Evolutionary conservation across 2,888 invertebrate genomes (phyloP).

Genomic region (Hydroisotoma schaefferi): DNA sequence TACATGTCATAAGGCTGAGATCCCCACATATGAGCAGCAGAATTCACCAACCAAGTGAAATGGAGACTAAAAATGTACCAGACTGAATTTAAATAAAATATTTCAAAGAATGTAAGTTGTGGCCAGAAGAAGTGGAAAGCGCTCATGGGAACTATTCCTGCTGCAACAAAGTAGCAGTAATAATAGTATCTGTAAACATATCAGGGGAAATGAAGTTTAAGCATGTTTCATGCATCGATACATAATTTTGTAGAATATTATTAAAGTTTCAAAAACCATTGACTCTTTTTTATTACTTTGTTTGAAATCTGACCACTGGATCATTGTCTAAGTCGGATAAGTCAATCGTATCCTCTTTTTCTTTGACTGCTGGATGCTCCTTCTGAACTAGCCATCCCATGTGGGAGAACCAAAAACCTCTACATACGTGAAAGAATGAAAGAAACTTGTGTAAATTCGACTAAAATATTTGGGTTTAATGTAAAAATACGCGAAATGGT

Average conservation of each 20-base stretch:
- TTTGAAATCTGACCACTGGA: constrained; percentile 77
- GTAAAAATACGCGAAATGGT: no score
- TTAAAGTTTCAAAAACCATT: no score
- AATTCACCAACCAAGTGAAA: background rate
- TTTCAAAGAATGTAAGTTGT: background rate
- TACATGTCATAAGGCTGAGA: background rate
- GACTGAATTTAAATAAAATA: background rate
- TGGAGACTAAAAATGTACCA: background rate
- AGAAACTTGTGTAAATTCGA: no score
- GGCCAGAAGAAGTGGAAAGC: background rate
- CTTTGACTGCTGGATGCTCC: constrained; percentile 84
- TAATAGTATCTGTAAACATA: background rate
- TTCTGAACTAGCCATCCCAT: constrained; percentile 87
- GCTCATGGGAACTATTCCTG: background rate
- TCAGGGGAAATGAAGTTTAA: background rate
- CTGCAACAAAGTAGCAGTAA: background rate
- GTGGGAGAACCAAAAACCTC: constrained; percentile 95
- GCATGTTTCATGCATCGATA: no score
- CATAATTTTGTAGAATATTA: no score
- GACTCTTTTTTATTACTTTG: constrained; percentile 53
- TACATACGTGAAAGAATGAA: no score
- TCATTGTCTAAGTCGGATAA: constrained; percentile 76
- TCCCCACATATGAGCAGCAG: background rate
- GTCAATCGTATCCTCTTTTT: constrained; percentile 79
- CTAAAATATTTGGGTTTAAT: no score